Evolutionary conservation across 2,888 invertebrate genomes (phyloP).

Genomic region (Metalampra italica): DNA sequence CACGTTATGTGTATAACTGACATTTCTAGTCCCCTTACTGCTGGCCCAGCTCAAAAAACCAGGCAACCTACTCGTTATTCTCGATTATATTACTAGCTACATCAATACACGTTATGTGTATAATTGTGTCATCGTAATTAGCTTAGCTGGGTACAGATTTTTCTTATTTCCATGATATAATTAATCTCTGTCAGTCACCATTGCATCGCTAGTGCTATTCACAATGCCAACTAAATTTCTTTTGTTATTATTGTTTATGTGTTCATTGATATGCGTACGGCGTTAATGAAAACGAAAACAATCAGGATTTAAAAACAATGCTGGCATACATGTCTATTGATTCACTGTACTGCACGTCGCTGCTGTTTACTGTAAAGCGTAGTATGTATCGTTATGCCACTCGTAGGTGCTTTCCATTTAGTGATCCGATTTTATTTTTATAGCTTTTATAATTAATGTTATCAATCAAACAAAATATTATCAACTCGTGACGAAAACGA

Average conservation of each 20-base stretch:
- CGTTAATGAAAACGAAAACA: constrained; percentile 50
- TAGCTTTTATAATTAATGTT: constrained; percentile 14
- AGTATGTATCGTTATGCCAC: constrained; percentile 42
- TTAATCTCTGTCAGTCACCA: neutral
- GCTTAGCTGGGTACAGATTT: too few species aligned
- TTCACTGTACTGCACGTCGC: constrained; percentile 49
- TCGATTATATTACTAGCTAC: neutral
- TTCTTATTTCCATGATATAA: neutral
- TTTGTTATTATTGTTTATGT: constrained; percentile 43
- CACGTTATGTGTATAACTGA: neutral
- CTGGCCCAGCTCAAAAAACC: too few species aligned
- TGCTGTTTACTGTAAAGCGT: constrained; percentile 33
- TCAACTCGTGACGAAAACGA: too few species aligned
- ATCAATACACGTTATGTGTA: neutral
- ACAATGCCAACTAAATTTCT: constrained; percentile 2
- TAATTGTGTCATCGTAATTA: neutral
- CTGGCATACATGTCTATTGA: constrained; percentile 53
- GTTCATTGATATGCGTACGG: constrained; percentile 38
- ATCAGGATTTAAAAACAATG: constrained; percentile 62
- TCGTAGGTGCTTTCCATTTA: constrained; percentile 37
- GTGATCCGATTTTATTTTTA: constrained; percentile 19
- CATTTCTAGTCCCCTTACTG: too few species aligned
- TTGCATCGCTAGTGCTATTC: neutral
- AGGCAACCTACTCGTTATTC: neutral
- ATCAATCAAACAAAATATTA: neutral